Conservation (phyloP, 1,140 invertebrate genomes). For the Oryzaephilus surinamensis region DNA sequence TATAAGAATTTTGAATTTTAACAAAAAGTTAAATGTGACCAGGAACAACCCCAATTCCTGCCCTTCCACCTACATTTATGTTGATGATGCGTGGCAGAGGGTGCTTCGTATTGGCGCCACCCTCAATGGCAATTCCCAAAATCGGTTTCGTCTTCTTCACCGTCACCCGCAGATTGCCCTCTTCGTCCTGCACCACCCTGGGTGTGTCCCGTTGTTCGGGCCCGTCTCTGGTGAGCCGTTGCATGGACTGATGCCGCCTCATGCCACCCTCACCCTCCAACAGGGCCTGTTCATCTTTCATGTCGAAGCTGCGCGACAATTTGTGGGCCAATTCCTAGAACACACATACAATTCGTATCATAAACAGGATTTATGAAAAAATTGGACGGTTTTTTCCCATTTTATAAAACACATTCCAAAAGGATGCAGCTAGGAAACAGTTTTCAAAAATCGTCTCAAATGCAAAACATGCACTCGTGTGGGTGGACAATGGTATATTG, state of each 20-base stretch:
- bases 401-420: no score
- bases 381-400: no score
- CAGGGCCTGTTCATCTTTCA: constrained; percentile 67
- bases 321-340: constrained; percentile 73
- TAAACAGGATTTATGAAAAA: no score
- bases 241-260: constrained; percentile 55
- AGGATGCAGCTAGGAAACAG: no score
- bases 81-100: constrained; percentile 90
- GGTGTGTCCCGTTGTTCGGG: constrained; percentile 34
- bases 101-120: constrained; percentile 89
- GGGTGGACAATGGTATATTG: no score
- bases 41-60: not conserved
- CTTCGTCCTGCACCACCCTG: constrained; percentile 66
- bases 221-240: constrained; percentile 42
- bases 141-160: constrained; percentile 88
- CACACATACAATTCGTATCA: no score
- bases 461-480: no score
- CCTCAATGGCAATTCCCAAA: constrained; percentile 93
- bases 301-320: constrained; percentile 71
- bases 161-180: constrained; percentile 73
- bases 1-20: no score
- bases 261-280: constrained; percentile 54
- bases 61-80: constrained; percentile 76
- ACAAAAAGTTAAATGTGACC: not conserved
- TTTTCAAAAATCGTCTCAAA: no score